Base-by-base conservation (phyloP, 2,113 vertebrate genomes). In the Stomatorhinus ivindoensis region DNA sequence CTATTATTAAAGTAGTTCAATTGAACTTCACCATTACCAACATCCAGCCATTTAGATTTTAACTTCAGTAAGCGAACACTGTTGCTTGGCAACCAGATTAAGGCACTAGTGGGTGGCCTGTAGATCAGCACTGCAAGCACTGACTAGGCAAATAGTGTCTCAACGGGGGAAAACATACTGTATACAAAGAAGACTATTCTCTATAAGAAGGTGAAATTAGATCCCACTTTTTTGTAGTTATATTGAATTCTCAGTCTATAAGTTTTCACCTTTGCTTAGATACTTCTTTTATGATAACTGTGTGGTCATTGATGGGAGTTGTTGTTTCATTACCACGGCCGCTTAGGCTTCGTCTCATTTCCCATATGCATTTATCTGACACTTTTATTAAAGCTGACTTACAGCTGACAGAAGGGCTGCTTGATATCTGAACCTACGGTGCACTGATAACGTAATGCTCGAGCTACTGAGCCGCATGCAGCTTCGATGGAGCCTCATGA, bases 71-170 rank as follows among this genome's bases (percentile, higher is more conserved):
- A 42, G 35, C 1, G 73, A 42, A 80, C 31, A 80, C 31, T 80
- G 73, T 80, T 80, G 73, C 73, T 80, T 42, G 73, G 73, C 73
- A 80, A 80, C 73, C 73, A 80, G 73, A 42, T 80, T 80, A 80
- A 80, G 73, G 73, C 73, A 80, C 35, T 80, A 15, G 31, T 42
- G 19, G 13, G 35, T 39, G 73, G 15, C 35, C 39, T 80, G 73
- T 19, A 6, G 69, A 76, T 76, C 8, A 27, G 69, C 35, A 39
- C 31, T 17, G 13, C 15, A 42, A 17, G 15, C 35, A 80, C 4
- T 31, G 4, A 42, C 35, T 42, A 19, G 35, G 73, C 73, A 42
- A 42, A 80, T 19, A 19, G 73, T 80, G 73, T 35, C 73, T 19
- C 17, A 6, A 42, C 15, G 0, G 73, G 31, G 35, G 8, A 11